A percentile compares a stretch with the other conserved stretches of the same genome.
These are phyloP conservation scores for Hippoglossus hippoglossus DNA, from an alignment of 2,797 vertebrate genomes.

Conservation along the genomic window DNA sequence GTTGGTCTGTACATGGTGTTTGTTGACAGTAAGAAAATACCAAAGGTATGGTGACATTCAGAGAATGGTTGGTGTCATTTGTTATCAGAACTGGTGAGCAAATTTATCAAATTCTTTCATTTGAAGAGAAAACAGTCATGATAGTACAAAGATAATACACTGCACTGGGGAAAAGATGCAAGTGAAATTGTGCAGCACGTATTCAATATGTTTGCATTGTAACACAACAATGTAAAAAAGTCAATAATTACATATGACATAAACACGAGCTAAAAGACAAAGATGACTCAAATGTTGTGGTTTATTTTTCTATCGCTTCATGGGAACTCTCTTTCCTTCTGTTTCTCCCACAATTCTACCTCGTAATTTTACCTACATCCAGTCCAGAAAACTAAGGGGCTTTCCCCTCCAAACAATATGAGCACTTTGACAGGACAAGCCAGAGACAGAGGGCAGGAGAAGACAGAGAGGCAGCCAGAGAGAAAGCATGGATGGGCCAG, in stretches of 20 bases:
- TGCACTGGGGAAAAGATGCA: background rate
- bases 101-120: no score
- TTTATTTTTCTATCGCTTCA: background rate
- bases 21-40: no score
- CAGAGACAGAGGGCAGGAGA: slow-evolving; percentile 2
- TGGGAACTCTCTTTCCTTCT: slow-evolving; percentile 7
- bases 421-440: slow-evolving; percentile 41
- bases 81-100: no score
- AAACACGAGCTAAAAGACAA: background rate
- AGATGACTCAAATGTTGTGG: background rate
- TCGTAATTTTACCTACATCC: slow-evolving; percentile 11
- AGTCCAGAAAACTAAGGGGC: slow-evolving; percentile 15
- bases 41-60: no score
- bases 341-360: slow-evolving; percentile 10
- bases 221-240: no score
- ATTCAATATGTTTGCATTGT: no score
- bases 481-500: slow-evolving; percentile 33
- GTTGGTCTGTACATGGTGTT: no score
- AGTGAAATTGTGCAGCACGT: background rate
- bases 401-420: slow-evolving; percentile 48
- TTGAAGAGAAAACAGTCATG: background rate
- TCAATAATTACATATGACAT: no score
- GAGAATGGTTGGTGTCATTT: no score
- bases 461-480: slow-evolving; percentile 18
- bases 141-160: background rate